A percentile compares a stretch with the other conserved stretches of the same genome.
phyloP scores from a whole-genome alignment of 2,888 invertebrate species.

The Exocentrus adspersus region DNA sequence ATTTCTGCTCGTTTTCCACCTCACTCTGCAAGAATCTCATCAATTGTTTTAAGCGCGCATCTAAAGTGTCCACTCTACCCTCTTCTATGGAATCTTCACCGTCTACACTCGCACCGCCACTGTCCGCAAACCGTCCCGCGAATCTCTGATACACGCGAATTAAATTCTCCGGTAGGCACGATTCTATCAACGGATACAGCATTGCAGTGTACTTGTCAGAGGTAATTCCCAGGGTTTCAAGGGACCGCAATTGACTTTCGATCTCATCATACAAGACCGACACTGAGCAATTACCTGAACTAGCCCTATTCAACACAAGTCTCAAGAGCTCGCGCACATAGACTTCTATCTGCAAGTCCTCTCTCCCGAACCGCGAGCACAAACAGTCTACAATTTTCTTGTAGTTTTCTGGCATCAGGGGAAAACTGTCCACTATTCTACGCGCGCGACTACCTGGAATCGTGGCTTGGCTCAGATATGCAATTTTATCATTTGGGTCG shows the following conservation, averaged over 20 bases:
- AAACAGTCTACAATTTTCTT: conserved; percentile 32
- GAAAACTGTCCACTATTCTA: conserved; percentile 26
- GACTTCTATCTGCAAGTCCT: conserved; percentile 45
- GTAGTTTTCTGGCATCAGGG: conserved; percentile 29
- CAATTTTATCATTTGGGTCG: conserved; percentile 33
- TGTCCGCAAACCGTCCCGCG: too few relatives aligned
- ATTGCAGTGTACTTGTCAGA: conserved; percentile 46
- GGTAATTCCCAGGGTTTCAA: conserved; percentile 47
- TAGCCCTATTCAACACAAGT: conserved; percentile 43
- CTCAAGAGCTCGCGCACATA: conserved; percentile 30
- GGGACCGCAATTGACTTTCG: conserved; percentile 47
- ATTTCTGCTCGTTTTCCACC: background rate
- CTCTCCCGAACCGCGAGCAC: conserved; percentile 46
- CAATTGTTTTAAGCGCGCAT: background rate
- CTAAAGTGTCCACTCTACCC: background rate
- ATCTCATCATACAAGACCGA: conserved; percentile 50
- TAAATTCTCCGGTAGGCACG: conserved; percentile 46
- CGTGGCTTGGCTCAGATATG: conserved; percentile 34
- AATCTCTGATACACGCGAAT: conserved; percentile 43
- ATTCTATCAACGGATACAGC: conserved; percentile 50
- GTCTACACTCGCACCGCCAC: too few relatives aligned
- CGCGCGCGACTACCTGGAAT: too few relatives aligned
- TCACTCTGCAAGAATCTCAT: conserved; percentile 1
- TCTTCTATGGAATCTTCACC: background rate
- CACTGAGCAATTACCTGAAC: too few relatives aligned